Conservation (phyloP, 1,140 invertebrate species). For the Cephus cinctus region DNA sequence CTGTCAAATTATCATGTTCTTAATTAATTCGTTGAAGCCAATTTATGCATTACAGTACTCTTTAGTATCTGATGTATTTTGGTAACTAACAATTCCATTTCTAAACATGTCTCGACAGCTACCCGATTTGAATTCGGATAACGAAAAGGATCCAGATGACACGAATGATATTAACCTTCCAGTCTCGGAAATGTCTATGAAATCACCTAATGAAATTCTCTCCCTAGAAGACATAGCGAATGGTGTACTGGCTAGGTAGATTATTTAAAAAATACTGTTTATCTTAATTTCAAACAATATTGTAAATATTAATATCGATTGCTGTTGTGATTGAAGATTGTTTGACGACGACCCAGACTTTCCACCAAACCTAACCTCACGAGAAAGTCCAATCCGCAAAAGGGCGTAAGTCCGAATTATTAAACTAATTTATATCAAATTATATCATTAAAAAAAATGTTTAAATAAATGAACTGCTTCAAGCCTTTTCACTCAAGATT, state of each 20-base stretch:
- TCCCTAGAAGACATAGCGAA: conserved; percentile 1
- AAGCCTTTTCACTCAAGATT: conserved; percentile 1
- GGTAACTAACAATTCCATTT: too few relatives aligned
- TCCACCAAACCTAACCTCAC: not conserved
- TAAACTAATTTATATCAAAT: not conserved
- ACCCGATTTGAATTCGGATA: too few relatives aligned
- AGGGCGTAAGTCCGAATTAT: not conserved
- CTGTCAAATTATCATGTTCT: too few relatives aligned
- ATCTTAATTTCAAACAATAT: not conserved
- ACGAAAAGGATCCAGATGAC: too few relatives aligned
- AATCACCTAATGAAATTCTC: too few relatives aligned
- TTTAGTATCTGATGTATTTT: too few relatives aligned
- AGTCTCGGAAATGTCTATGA: too few relatives aligned
- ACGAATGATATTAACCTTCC: too few relatives aligned
- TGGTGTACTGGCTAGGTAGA: conserved; percentile 3
- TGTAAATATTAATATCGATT: not conserved
- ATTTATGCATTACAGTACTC: too few relatives aligned
- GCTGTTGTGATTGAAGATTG: not conserved
- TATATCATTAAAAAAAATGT: not conserved
- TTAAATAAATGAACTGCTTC: not conserved
- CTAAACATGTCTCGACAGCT: too few relatives aligned
- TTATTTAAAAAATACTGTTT: not conserved
- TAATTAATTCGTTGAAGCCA: too few relatives aligned
- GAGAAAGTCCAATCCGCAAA: conserved; percentile 6
- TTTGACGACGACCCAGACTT: not conserved